Conservation (phyloP, 2,888 invertebrate species). For the Willowsia nigromaculata region DNA sequence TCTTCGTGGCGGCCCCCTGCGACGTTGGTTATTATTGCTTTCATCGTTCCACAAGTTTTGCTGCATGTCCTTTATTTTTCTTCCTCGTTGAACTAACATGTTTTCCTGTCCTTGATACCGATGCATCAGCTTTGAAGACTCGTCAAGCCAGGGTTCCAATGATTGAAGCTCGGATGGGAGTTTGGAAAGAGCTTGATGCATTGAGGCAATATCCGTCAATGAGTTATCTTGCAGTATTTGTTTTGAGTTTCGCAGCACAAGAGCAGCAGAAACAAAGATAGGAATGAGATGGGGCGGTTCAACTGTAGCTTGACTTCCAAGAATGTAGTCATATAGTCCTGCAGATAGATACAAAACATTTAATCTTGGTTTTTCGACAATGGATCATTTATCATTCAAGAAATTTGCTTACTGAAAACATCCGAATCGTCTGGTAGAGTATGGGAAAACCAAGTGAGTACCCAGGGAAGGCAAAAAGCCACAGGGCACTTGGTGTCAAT, state of each 20-base stretch:
- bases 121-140: constrained; percentile 72
- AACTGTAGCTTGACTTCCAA: constrained; percentile 71
- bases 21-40: constrained; percentile 64
- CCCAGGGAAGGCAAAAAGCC: constrained; percentile 77
- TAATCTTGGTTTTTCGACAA: no score
- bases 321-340: constrained; percentile 77
- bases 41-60: constrained; percentile 77
- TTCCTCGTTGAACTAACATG: constrained; percentile 66
- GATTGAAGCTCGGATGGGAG: constrained; percentile 71
- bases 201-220: constrained; percentile 76
- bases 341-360: not conserved
- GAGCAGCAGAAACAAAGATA: constrained; percentile 75
- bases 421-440: constrained; percentile 77
- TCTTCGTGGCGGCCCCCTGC: constrained; percentile 2
- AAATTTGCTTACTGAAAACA: constrained; percentile 43
- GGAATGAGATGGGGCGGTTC: constrained; percentile 74
- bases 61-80: constrained; percentile 75
- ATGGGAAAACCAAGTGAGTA: constrained; percentile 78
- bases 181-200: constrained; percentile 76
- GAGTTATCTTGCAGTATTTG: constrained; percentile 66
- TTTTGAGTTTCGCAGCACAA: constrained; percentile 72
- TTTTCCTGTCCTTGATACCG: constrained; percentile 73
- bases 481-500: constrained; percentile 76
- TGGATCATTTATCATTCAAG: no score
- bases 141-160: constrained; percentile 77